A percentile compares a stretch with the other conserved stretches of the same genome.
Evolutionary conservation across 2,113 vertebrate genomes (phyloP).

Genomic region (Hystrix brachyura): DNA sequence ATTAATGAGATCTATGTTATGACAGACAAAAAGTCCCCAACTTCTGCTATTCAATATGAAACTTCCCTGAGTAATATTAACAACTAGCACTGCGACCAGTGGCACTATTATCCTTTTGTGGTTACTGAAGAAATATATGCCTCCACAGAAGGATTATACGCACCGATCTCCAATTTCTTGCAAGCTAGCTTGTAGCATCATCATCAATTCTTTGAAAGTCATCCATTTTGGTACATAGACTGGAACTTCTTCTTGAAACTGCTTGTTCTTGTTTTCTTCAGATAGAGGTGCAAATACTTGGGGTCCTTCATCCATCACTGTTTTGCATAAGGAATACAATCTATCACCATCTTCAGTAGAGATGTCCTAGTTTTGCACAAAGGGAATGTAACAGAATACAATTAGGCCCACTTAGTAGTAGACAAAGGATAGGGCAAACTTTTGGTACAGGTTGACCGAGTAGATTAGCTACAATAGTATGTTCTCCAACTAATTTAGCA

Average conservation of each 20-base stretch:
- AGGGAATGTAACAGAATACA: neutral
- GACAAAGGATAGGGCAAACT: neutral
- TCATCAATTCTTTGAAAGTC: slow-evolving; percentile 94
- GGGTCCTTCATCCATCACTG: slow-evolving; percentile 94
- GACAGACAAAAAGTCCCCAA: neutral
- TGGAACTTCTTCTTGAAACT: slow-evolving; percentile 95
- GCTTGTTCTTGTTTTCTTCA: slow-evolving; percentile 93
- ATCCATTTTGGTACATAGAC: slow-evolving; percentile 95
- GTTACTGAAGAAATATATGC: neutral
- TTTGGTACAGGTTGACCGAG: neutral
- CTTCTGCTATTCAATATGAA: neutral
- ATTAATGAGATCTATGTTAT: neutral
- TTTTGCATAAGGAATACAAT: slow-evolving; percentile 93
- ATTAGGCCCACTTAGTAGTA: neutral
- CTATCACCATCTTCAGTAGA: slow-evolving; percentile 96
- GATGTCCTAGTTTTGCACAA: slow-evolving; percentile 91
- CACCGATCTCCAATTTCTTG: slow-evolving; percentile 97
- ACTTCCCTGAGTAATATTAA: neutral
- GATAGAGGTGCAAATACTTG: slow-evolving; percentile 94
- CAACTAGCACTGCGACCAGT: neutral
- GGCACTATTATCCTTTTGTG: neutral
- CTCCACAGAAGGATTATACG: slow-evolving; percentile 9
- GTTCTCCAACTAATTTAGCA: slow-evolving; percentile 2
- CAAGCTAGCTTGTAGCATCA: slow-evolving; percentile 94
- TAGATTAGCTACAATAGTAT: neutral